Conservation (phyloP, 2,113 vertebrate genomes). For the Perognathus longimembris region DNA sequence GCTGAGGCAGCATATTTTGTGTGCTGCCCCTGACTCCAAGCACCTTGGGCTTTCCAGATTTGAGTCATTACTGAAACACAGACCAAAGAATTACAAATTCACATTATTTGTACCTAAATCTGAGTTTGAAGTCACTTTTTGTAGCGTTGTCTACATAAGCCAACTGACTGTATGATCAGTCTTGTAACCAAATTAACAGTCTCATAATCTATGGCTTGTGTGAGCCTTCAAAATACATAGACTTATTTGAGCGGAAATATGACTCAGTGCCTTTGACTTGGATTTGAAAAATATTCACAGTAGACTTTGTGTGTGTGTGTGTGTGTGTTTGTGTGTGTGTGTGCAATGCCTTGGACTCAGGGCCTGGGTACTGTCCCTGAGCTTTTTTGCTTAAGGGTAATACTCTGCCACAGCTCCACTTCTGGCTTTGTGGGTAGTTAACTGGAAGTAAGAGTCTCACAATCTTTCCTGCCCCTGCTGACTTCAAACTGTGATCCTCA, state of each 20-base stretch:
- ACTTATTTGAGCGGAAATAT: neutral
- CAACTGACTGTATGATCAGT: neutral
- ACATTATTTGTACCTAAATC: neutral
- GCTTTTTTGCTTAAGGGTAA: too few species aligned
- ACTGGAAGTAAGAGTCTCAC: too few species aligned
- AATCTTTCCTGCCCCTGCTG: too few species aligned
- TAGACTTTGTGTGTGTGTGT: neutral
- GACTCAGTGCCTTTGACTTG: neutral
- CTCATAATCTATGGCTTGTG: neutral
- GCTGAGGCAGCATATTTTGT: too few species aligned
- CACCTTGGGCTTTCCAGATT: neutral
- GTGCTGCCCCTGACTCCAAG: rapidly evolving
- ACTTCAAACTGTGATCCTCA: too few species aligned
- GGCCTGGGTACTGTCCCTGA: too few species aligned
- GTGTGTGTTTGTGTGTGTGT: too few species aligned
- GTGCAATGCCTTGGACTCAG: too few species aligned
- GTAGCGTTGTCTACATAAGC: neutral
- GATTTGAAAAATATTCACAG: neutral
- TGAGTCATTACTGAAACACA: neutral
- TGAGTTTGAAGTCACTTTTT: neutral
- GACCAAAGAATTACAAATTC: neutral
- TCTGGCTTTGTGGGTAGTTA: too few species aligned
- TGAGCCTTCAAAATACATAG: neutral
- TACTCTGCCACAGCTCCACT: too few species aligned
- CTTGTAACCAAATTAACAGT: neutral